Base-by-base conservation (phyloP, 1,140 invertebrate species). In the Heliconius nattereri region DNA sequence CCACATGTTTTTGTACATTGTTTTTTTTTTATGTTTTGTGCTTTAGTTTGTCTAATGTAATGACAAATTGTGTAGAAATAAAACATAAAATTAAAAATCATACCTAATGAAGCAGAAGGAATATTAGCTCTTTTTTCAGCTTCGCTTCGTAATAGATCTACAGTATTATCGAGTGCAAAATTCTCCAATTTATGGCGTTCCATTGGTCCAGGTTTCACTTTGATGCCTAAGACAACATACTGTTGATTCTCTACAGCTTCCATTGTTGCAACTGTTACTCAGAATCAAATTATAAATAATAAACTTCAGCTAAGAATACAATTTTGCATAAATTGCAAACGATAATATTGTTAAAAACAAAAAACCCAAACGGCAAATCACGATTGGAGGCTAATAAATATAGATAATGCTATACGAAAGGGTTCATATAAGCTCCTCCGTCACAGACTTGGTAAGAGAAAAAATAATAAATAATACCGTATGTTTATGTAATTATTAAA, bases 191-290 rank as follows among this genome's bases (percentile, higher is more conserved):
- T 93, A 73, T 85, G 81, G 5, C 92, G 86, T 79, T 92, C 91
- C 70, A 94, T 90, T 9, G 91, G 91, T 29, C 92, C 92, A 76
- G 92, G 90, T 82, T 92, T 92, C 37, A 94, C 89, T 88, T 94
- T 94, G 26, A 94, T 87, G 7, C 92, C 92, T 54, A 94, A 87
- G 81, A 93, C 91, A 78, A 94, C 85, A 82, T 84, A 92, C 11
- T 85, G 80, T 74, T 84, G 86, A 57, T 76, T 84, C 35, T 92
- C 92, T 82, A 89, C 86, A 75, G 75, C 71, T 78, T 84, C 83
- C 85, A 86, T 83, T 78, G 16, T 83, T 37, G 29, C 16, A 71
- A 26, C 23, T 37, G 35, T 19, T 37, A 45, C 40, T 19, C 19
- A 72, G n/a, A 72, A 40, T 11, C 19, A 72, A 72, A 72, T 32